A percentile compares a stretch with the other conserved stretches of the same genome.
phyloP scores from a whole-genome alignment of 2,888 invertebrate species.

The Neoascia interrupta region DNA sequence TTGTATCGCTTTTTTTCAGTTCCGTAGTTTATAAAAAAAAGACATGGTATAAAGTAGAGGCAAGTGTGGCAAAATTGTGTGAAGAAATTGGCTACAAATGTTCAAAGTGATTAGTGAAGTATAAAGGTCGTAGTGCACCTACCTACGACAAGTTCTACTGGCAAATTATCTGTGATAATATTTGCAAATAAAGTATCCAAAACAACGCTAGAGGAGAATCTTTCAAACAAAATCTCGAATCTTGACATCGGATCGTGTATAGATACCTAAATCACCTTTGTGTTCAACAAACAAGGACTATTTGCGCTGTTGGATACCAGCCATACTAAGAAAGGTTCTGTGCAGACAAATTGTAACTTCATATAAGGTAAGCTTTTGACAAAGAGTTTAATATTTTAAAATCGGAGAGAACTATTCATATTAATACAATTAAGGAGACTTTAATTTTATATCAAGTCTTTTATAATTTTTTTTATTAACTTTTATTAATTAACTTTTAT shows the following conservation, averaged over 20 bases:
- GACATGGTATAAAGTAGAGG: too few species aligned
- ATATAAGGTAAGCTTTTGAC: conserved; percentile 36
- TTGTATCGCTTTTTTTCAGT: background rate
- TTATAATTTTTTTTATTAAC: too few species aligned
- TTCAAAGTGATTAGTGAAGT: conserved; percentile 1
- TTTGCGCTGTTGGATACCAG: conserved; percentile 18
- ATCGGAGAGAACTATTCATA: too few species aligned
- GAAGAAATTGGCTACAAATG: too few species aligned
- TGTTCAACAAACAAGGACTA: conserved; percentile 29
- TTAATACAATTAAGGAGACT: too few species aligned
- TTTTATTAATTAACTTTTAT: too few species aligned
- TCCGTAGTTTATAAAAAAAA: background rate
- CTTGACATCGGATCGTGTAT: too few species aligned
- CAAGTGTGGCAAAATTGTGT: too few species aligned
- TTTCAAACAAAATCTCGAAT: background rate
- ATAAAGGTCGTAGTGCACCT: too few species aligned
- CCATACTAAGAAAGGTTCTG: conserved; percentile 17
- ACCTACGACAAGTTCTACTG: conserved; percentile 14
- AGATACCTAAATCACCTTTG: too few species aligned
- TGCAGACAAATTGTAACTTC: conserved; percentile 20
- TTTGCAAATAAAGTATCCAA: background rate
- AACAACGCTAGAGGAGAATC: conserved; percentile 9
- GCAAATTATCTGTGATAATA: conserved; percentile 46
- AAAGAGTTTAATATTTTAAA: too few species aligned
- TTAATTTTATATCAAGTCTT: too few species aligned